A percentile compares a stretch with the other conserved stretches of the same genome.
Conservation (phyloP, 2,113 vertebrate species). For the Carettochelys insculpta region DNA sequence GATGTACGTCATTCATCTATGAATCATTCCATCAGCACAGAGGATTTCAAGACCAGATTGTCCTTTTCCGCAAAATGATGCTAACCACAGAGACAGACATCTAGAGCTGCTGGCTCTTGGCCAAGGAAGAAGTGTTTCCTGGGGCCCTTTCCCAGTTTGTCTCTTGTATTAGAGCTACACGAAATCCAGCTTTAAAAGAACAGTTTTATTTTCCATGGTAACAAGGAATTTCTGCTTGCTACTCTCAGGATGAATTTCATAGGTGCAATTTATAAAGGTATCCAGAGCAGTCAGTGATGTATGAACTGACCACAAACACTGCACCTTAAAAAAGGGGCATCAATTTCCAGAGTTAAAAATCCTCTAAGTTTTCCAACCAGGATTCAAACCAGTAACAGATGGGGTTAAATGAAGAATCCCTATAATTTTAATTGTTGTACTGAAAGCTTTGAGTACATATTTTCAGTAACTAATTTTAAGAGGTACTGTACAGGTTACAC, state of each 20-base stretch:
- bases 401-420: neutral
- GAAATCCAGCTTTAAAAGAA: neutral
- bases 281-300: neutral
- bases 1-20: neutral
- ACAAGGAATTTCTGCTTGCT: neutral
- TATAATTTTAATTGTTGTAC: neutral
- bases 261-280: neutral
- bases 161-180: neutral
- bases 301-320: neutral
- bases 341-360: neutral
- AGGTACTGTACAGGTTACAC: too few species aligned
- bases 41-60: slow-evolving; percentile 4
- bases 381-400: neutral
- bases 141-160: neutral
- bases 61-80: neutral
- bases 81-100: neutral
- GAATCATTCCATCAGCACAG: slow-evolving; percentile 1
- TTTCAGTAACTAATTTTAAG: neutral
- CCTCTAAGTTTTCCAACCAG: neutral
- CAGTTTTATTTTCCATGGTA: neutral
- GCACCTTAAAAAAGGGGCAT: neutral
- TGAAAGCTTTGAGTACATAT: neutral
- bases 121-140: neutral
- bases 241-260: neutral
- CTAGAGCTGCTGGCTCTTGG: too few species aligned